These are phyloP conservation scores for Potamarius usumacintae DNA, from an alignment of 2,113 vertebrate genomes.

Conservation along the genomic window DNA sequence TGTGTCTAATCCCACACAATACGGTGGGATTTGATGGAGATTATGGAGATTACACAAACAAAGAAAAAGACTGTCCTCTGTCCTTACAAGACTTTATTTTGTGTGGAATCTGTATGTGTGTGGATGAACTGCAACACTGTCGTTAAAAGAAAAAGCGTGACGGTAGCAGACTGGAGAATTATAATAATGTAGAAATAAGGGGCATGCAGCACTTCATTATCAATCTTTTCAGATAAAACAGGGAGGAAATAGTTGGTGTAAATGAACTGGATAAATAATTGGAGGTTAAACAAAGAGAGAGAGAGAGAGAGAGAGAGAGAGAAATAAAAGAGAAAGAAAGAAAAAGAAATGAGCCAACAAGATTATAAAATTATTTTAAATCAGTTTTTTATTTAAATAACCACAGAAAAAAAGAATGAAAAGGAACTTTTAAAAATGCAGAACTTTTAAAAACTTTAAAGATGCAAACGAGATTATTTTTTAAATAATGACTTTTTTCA, in stretches of 20 bases:
- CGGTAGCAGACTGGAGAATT: not conserved
- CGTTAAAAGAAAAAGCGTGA: not conserved
- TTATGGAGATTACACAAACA: conserved; percentile 72
- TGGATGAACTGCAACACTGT: not conserved
- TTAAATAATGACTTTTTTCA: not conserved
- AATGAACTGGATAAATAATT: not conserved
- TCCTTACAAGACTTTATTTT: conserved; percentile 43
- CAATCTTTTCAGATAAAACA: not conserved
- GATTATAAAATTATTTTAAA: not conserved
- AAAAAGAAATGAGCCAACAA: not conserved
- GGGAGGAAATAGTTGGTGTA: not conserved
- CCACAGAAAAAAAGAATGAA: not conserved
- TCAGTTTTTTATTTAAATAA: not conserved
- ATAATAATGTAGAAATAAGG: not conserved
- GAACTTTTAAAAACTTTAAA: not conserved
- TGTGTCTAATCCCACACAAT: conserved; percentile 68
- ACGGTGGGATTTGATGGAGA: conserved; percentile 69
- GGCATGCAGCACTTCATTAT: not conserved
- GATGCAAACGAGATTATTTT: not conserved
- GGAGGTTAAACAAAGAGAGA: not conserved
- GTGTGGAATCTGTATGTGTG: not conserved
- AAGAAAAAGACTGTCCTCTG: conserved; percentile 58
- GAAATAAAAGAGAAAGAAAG: not conserved
- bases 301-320: not conserved
- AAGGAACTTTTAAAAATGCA: not conserved